Percentiles rank a stretch among this genome's conserved stretches.
Evolutionary conservation across 2,113 vertebrate species (phyloP).

Genomic region (Atractosteus spatula): DNA sequence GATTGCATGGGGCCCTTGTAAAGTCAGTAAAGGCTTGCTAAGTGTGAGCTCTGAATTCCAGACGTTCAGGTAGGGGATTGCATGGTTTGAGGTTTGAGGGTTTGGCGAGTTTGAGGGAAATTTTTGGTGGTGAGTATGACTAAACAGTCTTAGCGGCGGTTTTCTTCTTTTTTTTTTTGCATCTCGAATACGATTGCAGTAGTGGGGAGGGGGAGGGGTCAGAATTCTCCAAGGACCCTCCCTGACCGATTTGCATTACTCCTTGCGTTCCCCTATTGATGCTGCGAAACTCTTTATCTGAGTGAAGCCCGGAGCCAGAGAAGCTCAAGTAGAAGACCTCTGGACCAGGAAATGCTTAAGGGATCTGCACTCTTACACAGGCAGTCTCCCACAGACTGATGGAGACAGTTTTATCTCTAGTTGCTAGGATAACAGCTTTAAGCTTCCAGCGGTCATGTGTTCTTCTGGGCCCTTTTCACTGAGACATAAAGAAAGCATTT

Average conservation of each 20-base stretch:
- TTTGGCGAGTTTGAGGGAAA: too few species aligned
- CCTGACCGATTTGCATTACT: constrained; percentile 49
- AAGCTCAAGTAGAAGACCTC: constrained; percentile 54
- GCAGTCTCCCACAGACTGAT: constrained; percentile 54
- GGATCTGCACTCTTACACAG: constrained; percentile 52
- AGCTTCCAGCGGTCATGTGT: constrained; percentile 52
- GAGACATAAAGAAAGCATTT: constrained; percentile 35
- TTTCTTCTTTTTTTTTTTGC: neutral
- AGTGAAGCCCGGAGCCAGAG: constrained; percentile 51
- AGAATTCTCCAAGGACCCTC: constrained; percentile 48
- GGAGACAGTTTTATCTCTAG: constrained; percentile 52
- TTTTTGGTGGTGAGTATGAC: too few species aligned
- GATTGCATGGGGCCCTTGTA: too few species aligned
- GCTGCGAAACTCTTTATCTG: constrained; percentile 55
- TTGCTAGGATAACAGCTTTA: constrained; percentile 56
- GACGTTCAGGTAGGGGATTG: too few species aligned
- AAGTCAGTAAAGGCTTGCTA: too few species aligned
- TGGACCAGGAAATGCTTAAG: constrained; percentile 59
- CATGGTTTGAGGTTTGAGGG: too few species aligned
- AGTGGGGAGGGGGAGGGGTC: constrained; percentile 20
- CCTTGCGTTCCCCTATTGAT: constrained; percentile 43
- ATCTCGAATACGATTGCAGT: neutral
- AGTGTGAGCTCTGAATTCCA: too few species aligned
- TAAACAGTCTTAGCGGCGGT: too few species aligned
- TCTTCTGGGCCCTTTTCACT: constrained; percentile 39